Base-by-base conservation (phyloP, 2,888 invertebrate genomes). In the Saturnia japonica region DNA sequence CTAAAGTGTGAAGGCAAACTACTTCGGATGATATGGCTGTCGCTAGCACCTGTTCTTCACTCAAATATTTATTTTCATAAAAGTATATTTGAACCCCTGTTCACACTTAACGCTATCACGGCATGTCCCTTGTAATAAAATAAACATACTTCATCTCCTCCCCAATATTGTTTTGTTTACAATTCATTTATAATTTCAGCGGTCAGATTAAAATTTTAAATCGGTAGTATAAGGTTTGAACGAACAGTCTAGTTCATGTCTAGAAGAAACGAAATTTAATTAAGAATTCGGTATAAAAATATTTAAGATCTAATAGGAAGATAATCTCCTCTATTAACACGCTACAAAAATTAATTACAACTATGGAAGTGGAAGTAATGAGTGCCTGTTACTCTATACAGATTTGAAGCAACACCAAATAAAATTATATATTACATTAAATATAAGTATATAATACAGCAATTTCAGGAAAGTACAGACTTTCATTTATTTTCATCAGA, bases 61-160 rank as follows among this genome's bases (percentile, higher is more conserved):
- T 88, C 85, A 83, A 78, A 83, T 87, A 87, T 88, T 88, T 90
- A 85, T 87, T 90, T 87, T 87, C 87, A 84, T 86, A 83, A 76
- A 78, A 86, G 89, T 34, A 64, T 64, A 40, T 88, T 89, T 88
- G 87, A 87, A 76, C 82, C 77, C 76, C 76, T 74, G 72, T 72
- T 72, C 66, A 73, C 74, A 73, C 69, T 74, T 72, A 66, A 66
- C 69, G 76, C 74, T 57, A 40, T 54, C 34, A 57, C 22, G 28
- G 28, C 51, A 47, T 43, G 67, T 57, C 68, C 22, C 43, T 68
- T 25, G 57, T 47, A 68, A 28, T 68, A 71, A n/a, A 45, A 60
- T 68, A 62, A 54, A 57, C 51, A 57, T 54, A 70, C 70, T 72
- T 72, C 75, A 72, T n/a, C n/a, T n/a, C 70, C 70, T 72, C 76